Evolutionary conservation across 2,797 vertebrate genomes (phyloP).

Genomic region (Poecilia gillii): DNA sequence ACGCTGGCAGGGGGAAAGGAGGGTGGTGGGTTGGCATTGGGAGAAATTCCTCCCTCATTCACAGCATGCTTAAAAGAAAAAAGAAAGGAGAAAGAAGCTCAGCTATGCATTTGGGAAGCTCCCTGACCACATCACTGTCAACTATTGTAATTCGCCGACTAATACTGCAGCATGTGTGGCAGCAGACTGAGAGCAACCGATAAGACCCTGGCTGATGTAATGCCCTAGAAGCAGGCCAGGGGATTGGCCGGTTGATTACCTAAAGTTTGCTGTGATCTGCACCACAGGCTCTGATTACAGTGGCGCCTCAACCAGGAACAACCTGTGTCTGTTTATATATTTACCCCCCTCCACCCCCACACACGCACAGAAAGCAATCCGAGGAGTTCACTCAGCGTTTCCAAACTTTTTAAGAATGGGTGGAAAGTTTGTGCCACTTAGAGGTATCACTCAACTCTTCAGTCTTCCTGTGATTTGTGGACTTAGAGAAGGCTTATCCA

Average conservation of each 20-base stretch:
- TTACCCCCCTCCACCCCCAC: background rate
- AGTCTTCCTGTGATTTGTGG: slow-evolving; percentile 1
- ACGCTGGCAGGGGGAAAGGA: background rate
- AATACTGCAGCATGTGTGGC: slow-evolving; percentile 78
- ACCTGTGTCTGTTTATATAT: slow-evolving; percentile 59
- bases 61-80: slow-evolving; percentile 36
- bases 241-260: slow-evolving; percentile 60
- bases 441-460: background rate
- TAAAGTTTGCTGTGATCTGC: slow-evolving; percentile 65
- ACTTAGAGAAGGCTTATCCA: background rate
- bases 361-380: background rate
- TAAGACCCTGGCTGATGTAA: slow-evolving; percentile 77
- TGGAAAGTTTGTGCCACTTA: background rate
- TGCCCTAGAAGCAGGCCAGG: slow-evolving; percentile 45
- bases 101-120: slow-evolving; percentile 46
- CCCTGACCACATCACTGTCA: slow-evolving; percentile 40
- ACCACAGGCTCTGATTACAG: slow-evolving; percentile 70
- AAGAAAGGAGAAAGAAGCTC: slow-evolving; percentile 54
- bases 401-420: background rate
- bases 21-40: background rate
- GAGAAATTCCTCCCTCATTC: slow-evolving; percentile 10
- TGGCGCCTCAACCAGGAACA: slow-evolving; percentile 66
- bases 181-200: slow-evolving; percentile 68
- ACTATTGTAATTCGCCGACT: slow-evolving; percentile 55
- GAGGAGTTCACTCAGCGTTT: background rate